These are phyloP conservation scores for Thereva nobilitata DNA, from an alignment of 2,888 invertebrate species.

Conservation along the genomic window DNA sequence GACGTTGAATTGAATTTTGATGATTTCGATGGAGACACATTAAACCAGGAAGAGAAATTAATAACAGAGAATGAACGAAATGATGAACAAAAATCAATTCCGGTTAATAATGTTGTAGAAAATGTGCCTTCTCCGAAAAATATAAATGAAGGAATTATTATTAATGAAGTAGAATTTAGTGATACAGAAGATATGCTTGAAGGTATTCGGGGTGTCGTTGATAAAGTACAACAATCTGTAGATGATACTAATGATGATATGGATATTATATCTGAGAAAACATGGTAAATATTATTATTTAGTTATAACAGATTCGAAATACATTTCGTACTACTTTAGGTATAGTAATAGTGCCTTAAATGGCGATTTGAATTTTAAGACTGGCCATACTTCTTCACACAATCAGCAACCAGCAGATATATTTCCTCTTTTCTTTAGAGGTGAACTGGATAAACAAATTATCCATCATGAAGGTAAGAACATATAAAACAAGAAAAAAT, in stretches of 20 bases:
- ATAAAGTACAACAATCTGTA: slow-evolving; percentile 58
- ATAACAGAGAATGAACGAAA: slow-evolving; percentile 20
- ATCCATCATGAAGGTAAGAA: slow-evolving; percentile 17
- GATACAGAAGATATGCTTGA: slow-evolving; percentile 87
- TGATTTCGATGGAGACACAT: slow-evolving; percentile 48
- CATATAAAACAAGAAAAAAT: slow-evolving; percentile 11
- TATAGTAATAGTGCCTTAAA: slow-evolving; percentile 42
- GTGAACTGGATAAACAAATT: slow-evolving; percentile 25
- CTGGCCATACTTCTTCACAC: slow-evolving; percentile 17
- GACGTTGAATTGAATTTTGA: slow-evolving; percentile 54
- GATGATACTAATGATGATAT: slow-evolving; percentile 57
- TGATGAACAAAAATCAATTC: background rate
- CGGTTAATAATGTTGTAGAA: slow-evolving; percentile 1
- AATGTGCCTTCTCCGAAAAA: background rate
- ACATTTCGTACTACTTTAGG: slow-evolving; percentile 7
- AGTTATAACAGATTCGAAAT: background rate
- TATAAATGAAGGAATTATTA: slow-evolving; percentile 35
- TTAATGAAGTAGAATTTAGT: slow-evolving; percentile 70
- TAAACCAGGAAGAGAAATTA: slow-evolving; percentile 23
- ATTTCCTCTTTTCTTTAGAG: slow-evolving; percentile 40
- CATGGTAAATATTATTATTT: slow-evolving; percentile 46
- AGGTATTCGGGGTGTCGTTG: slow-evolving; percentile 78
- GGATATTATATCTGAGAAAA: slow-evolving; percentile 49
- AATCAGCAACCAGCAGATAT: slow-evolving; percentile 35
- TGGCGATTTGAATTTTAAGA: slow-evolving; percentile 32